Conservation (phyloP, 2,888 invertebrate species). For the Napeogenes inachia region DNA sequence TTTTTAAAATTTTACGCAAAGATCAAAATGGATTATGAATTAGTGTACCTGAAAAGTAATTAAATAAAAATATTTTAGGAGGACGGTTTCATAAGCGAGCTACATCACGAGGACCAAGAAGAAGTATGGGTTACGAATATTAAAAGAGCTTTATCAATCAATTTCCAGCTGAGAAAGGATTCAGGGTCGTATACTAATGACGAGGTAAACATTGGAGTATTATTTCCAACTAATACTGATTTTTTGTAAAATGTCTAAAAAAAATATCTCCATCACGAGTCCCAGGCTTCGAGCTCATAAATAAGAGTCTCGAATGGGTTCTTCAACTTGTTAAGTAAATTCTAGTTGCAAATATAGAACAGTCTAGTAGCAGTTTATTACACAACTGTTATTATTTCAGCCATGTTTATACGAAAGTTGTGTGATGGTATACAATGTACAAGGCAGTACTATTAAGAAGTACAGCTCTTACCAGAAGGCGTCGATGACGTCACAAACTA, state of each 20-base stretch:
- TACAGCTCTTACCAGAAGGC: conserved; percentile 52
- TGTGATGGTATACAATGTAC: conserved; percentile 61
- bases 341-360: not conserved
- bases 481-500: conserved; percentile 45
- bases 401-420: conserved; percentile 78
- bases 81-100: conserved; percentile 52
- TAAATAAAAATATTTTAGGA: conserved; percentile 43
- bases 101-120: conserved; percentile 65
- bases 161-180: conserved; percentile 77
- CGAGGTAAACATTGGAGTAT: conserved; percentile 43
- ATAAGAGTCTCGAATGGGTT: too few relatives aligned
- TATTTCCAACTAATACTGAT: too few relatives aligned
- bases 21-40: too few relatives aligned
- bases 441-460: conserved; percentile 52
- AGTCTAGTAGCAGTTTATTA: too few relatives aligned
- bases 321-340: too few relatives aligned
- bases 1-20: too few relatives aligned
- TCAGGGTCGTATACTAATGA: conserved; percentile 49
- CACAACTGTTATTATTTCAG: conserved; percentile 43
- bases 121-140: conserved; percentile 82
- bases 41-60: too few relatives aligned
- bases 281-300: too few relatives aligned
- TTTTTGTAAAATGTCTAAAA: too few relatives aligned
- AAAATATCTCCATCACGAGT: too few relatives aligned
- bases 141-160: conserved; percentile 81